Evolutionary conservation across 2,113 vertebrate species (phyloP).

Genomic region (Raja brachyura): DNA sequence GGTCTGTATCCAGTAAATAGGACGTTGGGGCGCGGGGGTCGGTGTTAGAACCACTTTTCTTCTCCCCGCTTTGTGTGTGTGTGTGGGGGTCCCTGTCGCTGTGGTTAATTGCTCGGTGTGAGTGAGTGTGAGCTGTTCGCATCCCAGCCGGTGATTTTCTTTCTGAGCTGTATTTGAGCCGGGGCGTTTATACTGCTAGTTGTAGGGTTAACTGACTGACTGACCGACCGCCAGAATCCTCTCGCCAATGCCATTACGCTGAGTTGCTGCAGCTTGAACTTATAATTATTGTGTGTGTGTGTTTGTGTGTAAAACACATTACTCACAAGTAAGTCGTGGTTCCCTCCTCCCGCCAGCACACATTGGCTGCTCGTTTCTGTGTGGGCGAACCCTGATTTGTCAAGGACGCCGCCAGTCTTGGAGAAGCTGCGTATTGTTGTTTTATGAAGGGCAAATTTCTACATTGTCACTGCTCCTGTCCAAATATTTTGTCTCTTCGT

Average conservation of each 20-base stretch:
- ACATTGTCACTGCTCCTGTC: not conserved
- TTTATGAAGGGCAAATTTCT: constrained; percentile 14
- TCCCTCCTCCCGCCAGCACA: not conserved
- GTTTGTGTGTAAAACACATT: not conserved
- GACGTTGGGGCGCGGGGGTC: not conserved
- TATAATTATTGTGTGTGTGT: not conserved
- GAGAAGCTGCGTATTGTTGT: not conserved
- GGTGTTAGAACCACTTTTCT: not conserved
- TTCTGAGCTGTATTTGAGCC: not conserved
- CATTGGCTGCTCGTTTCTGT: not conserved
- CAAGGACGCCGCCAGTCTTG: not conserved
- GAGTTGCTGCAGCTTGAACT: constrained; percentile 19
- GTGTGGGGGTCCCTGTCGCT: not conserved
- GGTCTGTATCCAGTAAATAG: not conserved
- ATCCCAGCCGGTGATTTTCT: not conserved
- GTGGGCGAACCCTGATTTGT: not conserved
- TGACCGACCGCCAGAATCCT: not conserved
- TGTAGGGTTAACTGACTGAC: not conserved
- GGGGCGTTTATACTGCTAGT: not conserved
- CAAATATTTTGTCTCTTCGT: not conserved
- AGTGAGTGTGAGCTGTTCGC: not conserved
- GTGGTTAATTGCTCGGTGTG: not conserved
- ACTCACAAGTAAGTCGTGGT: not conserved
- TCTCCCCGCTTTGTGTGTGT: not conserved
- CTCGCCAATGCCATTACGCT: not conserved